phyloP scores from a whole-genome alignment of 2,797 vertebrate species.

The Parauchenoglanis punctatus region DNA sequence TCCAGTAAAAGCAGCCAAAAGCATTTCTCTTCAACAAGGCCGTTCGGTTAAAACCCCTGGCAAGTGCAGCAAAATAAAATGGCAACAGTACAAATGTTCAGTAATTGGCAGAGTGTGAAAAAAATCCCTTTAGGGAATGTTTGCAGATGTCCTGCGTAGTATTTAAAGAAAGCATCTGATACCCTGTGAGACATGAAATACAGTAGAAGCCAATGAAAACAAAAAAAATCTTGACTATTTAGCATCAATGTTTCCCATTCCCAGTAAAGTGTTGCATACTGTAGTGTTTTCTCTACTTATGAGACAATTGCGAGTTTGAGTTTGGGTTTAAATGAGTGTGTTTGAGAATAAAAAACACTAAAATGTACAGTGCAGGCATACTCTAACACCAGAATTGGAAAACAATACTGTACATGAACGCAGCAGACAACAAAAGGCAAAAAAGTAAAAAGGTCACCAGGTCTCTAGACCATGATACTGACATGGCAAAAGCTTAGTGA shows the following conservation, averaged over 20 bases:
- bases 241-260: background rate
- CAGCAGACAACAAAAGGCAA: background rate
- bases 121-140: background rate
- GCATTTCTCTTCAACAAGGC: background rate
- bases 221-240: background rate
- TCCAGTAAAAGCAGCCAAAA: background rate
- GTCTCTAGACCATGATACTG: background rate
- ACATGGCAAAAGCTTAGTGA: too few species aligned
- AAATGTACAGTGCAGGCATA: background rate
- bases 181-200: background rate
- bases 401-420: background rate
- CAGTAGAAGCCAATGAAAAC: background rate
- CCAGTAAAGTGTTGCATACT: too few species aligned
- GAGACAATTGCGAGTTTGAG: background rate
- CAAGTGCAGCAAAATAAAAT: constrained; percentile 7
- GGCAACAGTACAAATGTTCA: background rate
- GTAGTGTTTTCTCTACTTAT: background rate
- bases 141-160: background rate
- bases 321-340: background rate
- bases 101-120: background rate
- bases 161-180: constrained; percentile 29
- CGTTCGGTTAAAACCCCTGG: background rate
- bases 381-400: background rate
- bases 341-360: background rate
- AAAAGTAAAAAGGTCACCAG: background rate